Evolutionary conservation across 2,113 vertebrate species (phyloP), one percentile per base, ranked within the genome.

Genomic region (Chaetodon trifascialis): DNA sequence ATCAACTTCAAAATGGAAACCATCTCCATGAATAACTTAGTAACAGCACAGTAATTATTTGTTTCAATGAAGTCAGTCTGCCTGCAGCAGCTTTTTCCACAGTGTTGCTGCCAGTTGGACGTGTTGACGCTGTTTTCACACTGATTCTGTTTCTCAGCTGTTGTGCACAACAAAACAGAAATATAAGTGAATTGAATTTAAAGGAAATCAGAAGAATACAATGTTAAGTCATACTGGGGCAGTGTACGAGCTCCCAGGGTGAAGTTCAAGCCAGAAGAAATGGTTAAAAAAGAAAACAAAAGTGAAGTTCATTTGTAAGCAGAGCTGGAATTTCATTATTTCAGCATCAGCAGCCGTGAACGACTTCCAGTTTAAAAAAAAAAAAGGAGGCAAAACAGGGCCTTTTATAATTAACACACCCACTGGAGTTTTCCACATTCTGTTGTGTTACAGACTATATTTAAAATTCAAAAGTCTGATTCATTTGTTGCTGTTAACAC

Each of bases 161-260:
- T 49, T 76, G 1, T 67, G 30, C 46, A 34, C 16, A 74, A 52
- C 19, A 65, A 47, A 95, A 95, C 88, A 71, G 0, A 59, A 44
- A 7, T 19, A 78, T 79, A 85, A 69, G 5, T 54, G 9, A 76
- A 52, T 69, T 58, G 74, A 76, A 80, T 81, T 71, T 69, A 30
- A 15, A 51, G 44, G 7, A 79, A 82, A 76, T 76, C 63, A 36
- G 1, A 56, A 40, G 9, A 73, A 63, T 54, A 65, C 68, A 78
- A 59, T 47, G 21, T 2, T 30, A 25, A 14, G 42, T 68, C 63
- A 58, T 47, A 46, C n/a, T 36, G 12, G 47, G 51, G 62, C 36
- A 59, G 25, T 17, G 6, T 83, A 77, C 25, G 23, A 60, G 73
- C 6, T 62, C 49, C 56, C 19, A 56, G 14, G 12, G 59, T 74